Percentiles rank a stretch among this genome's conserved stretches.
phyloP scores from a whole-genome alignment of 2,797 vertebrate genomes.

The Cirrhinus mrigala region DNA sequence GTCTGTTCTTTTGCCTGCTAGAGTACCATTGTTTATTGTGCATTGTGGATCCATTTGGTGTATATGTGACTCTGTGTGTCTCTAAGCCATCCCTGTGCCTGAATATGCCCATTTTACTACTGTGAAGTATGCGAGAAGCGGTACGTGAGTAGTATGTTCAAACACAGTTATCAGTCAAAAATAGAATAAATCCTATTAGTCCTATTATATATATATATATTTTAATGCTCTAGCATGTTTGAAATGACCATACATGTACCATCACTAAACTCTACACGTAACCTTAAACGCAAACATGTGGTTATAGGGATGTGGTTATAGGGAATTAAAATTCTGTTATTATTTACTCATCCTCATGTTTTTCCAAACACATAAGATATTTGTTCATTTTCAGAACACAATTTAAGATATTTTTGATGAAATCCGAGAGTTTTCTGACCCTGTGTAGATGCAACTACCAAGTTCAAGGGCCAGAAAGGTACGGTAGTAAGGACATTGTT shows the following conservation, averaged over 20 bases:
- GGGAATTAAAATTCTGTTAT: too few species aligned
- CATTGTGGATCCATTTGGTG: constrained; percentile 32
- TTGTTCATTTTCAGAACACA: too few species aligned
- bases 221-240: not conserved
- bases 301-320: too few species aligned
- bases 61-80: not conserved
- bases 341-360: too few species aligned
- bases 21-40: constrained; percentile 47
- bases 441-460: too few species aligned
- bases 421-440: too few species aligned
- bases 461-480: too few species aligned
- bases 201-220: too few species aligned
- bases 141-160: not conserved
- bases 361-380: too few species aligned
- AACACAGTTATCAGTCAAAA: not conserved
- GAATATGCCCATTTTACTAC: not conserved
- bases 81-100: not conserved
- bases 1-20: constrained; percentile 47
- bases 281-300: not conserved
- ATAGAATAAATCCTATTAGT: not conserved
- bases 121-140: not conserved
- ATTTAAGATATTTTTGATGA: too few species aligned
- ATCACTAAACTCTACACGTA: not conserved
- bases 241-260: not conserved
- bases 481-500: too few species aligned